Evolutionary conservation across 2,113 vertebrate genomes (phyloP), one percentile per base, ranked within the genome.

Genomic region (Hydrolagus affinis): DNA sequence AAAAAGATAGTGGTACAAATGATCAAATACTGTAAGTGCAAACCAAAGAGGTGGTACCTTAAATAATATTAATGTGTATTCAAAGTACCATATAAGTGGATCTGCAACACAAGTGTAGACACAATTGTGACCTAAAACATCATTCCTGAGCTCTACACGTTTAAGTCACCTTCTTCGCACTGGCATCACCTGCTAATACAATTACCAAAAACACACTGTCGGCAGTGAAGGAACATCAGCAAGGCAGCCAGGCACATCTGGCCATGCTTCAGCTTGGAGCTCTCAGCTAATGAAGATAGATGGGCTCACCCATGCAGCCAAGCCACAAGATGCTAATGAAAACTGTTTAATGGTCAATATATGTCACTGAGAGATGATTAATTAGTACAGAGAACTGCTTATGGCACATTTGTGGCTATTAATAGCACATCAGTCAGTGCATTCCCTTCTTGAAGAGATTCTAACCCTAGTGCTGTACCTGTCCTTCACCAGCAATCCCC

Each of bases 241-340:
- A 85, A 74, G 15, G 56, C 57, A 85, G 75, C 86, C 86, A 80
- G 32, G 86, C 86, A 76, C 87, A 70, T 86, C 85, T 87, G 66
- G 72, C 30, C 70, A 59, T 88, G 76, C 85, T 80, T 17, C 6
- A 44, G 75, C 14, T 86, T 75, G 86, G 88, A 86, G 86, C 71
- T 70, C 87, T 87, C 85, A 87, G 32, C 77, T 90, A 90, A 90
- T 86, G 85, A 90, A 90, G 88, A 91, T 12, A 78, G 89, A 92
- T 88, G 71, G 85, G 72, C 78, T 86, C 88, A 85, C 86, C 88
- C 88, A 75, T 60, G 86, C 86, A 59, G 73, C 64, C 87, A 86
- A 85, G 86, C 87, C 86, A 68, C 86, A 87, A 85, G 87, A 83
- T 87, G 86, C 85, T 88, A 87, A 90, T 87, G 83, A 89, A 89